Evolutionary conservation across 1,140 invertebrate genomes (phyloP), one percentile per base, ranked within the genome.

Genomic region (Trichomalopsis sarcophagae): DNA sequence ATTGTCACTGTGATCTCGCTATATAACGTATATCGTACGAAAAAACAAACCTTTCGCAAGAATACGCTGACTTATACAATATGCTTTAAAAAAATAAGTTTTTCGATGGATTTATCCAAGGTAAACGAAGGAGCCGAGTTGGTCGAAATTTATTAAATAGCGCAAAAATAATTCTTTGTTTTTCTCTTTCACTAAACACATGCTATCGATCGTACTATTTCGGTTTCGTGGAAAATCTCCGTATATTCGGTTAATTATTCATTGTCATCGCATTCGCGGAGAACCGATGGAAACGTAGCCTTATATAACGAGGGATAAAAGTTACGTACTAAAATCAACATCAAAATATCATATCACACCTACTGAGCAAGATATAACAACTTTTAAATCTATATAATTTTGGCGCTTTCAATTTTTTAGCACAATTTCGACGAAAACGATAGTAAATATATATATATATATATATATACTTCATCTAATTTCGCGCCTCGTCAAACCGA

Each of bases 201-300:
- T 62, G 21, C 7, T n/a, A n/a, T 62, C 7, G 17, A 62, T 62
- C 21, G 21, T n/a, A 62, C 55, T 21, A 62, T 62, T n/a, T n/a
- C 4, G 21, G 55, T 62, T 62, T 62, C 55, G 14, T 62, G 17
- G n/a, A 62, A 62, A 7, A 62, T n/a, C 17, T 1, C 4, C 55
- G 33, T 6, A 36, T 36, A 62, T 62, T 36, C 14, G 2, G 27
- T 71, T 44, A 17, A 44, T 27, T 44, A 36, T 69, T 81, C 55
- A 80, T 80, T 80, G 78, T 80, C 62, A 69, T 80, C 47, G 66
- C 66, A 44, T 71, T 69, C 14, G 30, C 36, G 27, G 50, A 69
- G 13, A 68, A 2, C 6, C 23, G 17, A n/a, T 69, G n/a, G 21
- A 55, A 40, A 80, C n/a, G 13, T 40, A 17, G 5, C 30, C 6